Percentiles rank a stretch among this genome's conserved stretches.
Evolutionary conservation across 2,113 vertebrate species (phyloP).

Genomic region (Thermophis baileyi): DNA sequence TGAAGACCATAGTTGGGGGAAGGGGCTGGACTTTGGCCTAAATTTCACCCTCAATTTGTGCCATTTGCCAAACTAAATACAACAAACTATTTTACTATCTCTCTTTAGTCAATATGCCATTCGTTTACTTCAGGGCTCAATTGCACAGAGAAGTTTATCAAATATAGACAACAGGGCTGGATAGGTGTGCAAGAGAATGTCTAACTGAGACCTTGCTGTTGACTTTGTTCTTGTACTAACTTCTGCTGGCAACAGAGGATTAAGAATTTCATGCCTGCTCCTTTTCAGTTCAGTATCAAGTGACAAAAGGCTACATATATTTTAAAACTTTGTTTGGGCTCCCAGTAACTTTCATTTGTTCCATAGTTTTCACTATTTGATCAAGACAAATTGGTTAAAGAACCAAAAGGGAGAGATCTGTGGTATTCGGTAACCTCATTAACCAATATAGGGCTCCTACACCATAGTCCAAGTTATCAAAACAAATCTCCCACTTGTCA

Average conservation of each 20-base stretch:
- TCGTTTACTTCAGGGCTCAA: background rate
- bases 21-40: background rate
- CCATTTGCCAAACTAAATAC: background rate
- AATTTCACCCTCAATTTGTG: background rate
- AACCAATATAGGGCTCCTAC: background rate
- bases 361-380: background rate
- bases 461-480: background rate
- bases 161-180: no score
- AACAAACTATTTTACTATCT: background rate
- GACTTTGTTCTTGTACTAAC: background rate
- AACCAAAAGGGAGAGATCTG: background rate
- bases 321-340: background rate
- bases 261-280: background rate
- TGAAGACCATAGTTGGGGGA: background rate
- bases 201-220: background rate
- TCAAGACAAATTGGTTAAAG: background rate
- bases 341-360: background rate
- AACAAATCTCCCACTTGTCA: background rate
- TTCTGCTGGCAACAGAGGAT: background rate
- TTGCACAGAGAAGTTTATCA: background rate
- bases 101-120: background rate
- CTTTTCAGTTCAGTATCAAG: background rate
- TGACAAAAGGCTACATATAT: background rate
- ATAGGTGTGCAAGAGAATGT: background rate
- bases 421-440: background rate